These are phyloP conservation scores for Anabacerthia variegaticeps DNA, from an alignment of 2,797 vertebrate genomes.

Conservation along the genomic window DNA sequence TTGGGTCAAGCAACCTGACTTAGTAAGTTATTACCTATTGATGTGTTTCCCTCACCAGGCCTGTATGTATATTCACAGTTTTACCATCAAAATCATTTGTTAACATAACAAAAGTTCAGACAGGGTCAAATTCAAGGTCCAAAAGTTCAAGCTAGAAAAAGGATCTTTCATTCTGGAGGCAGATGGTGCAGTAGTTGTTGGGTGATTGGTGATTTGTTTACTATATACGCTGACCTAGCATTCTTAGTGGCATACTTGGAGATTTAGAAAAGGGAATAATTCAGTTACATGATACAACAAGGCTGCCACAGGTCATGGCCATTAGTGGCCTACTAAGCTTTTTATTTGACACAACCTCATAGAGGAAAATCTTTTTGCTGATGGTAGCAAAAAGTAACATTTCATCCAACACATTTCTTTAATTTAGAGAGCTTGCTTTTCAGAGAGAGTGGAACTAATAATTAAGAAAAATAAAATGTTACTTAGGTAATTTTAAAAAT, in stretches of 20 bases:
- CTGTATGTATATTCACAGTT: slow-evolving; percentile 14
- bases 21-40: slow-evolving; percentile 31
- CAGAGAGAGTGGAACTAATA: not conserved
- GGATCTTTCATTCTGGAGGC: not conserved
- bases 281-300: slow-evolving; percentile 55
- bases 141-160: not conserved
- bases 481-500: slow-evolving; percentile 34
- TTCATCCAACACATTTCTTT: slow-evolving; percentile 45
- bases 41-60: not conserved
- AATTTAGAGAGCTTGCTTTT: slow-evolving; percentile 62
- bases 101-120: not conserved
- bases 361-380: slow-evolving; percentile 43
- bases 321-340: slow-evolving; percentile 21
- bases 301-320: slow-evolving; percentile 50
- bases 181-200: not conserved
- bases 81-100: not conserved
- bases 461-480: slow-evolving; percentile 7
- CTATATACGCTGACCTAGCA: slow-evolving; percentile 17
- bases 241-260: not conserved
- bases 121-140: slow-evolving; percentile 14
- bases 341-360: not conserved
- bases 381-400: slow-evolving; percentile 54
- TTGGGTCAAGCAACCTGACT: slow-evolving; percentile 21
- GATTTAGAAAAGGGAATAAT: slow-evolving; percentile 44
- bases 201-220: slow-evolving; percentile 38